Evolutionary conservation across 2,888 invertebrate species (phyloP), one percentile per base, ranked within the genome.

Genomic region (Alitta virens): DNA sequence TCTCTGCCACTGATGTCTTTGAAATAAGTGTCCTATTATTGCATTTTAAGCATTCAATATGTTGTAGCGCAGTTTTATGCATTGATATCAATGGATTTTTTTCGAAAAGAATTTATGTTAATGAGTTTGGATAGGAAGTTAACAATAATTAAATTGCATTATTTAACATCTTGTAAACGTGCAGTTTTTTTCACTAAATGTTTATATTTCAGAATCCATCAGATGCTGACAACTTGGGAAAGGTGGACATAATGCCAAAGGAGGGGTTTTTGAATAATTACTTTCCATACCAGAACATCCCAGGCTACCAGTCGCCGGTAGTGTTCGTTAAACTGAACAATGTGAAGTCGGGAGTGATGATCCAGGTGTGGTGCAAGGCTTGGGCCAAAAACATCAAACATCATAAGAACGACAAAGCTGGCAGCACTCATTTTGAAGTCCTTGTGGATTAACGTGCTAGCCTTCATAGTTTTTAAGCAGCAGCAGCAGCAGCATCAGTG

Each of bases 361-460:
- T 78, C 46, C 70, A 78, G 69, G 75, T 82, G 25, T 65, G 63
- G 63, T 70, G 70, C 64, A 80, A 79, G 65, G 77, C 83, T 24
- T 82, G 79, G 73, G 83, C 84, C 27, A 75, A 77, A 64, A 85
- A 85, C 75, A 83, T 85, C 69, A 72, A 86, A 72, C 92, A 94
- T 84, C 89, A 94, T 85, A 89, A 92, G 80, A 88, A 88, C 83
- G 91, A 94, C 83, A 88, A 91, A 84, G 89, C 92, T 80, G 95
- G 94, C 77, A 91, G 91, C 75, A 93, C 94, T 77, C 94, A 94
- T 86, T 94, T 95, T 86, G 94, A 94, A 86, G 86, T 94, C 83
- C 90, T 94, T 89, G 88, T 94, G 83, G 94, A 94, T 85, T 90
- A 90, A 88, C n/a, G 46, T 46, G 21, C 46, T 18, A 33, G 33